Evolutionary conservation across 2,888 invertebrate genomes (phyloP), one percentile per base, ranked within the genome.

Genomic region (Luffia ferchaultella): DNA sequence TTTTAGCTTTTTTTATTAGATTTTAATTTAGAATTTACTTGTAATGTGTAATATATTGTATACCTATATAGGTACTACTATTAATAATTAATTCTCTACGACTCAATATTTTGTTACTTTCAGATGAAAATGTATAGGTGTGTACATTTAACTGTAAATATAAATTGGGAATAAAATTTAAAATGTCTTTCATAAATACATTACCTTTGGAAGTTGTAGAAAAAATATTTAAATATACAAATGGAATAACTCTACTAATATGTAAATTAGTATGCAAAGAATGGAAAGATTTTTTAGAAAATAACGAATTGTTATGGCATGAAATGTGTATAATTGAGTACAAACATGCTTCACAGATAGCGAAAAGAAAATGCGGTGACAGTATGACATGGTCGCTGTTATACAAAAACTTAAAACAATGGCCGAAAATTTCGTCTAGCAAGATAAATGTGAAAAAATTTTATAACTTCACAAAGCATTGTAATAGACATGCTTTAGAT

Each of bases 141-240:
- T n/a, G n/a, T n/a, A n/a, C n/a, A n/a, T n/a, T n/a, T n/a, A n/a
- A n/a, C n/a, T n/a, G n/a, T n/a, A n/a, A n/a, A n/a, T n/a, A n/a
- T n/a, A 12, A 7, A 30, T 30, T 30, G 30, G 12, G 12, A 30
- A 12, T 7, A 30, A 30, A 12, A 30, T 12, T 7, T 30, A 30
- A 30, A 12, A 30, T 30, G 30, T 30, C 30, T 30, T 30, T 30
- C 3, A 30, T 30, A 20, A 20, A 19, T 16, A 20, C 15, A 44
- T 19, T 80, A 20, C 79, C 79, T 1, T 30, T 73, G 16, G 79
- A 80, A 61, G 65, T 67, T n/a, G 65, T 78, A 16, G 54, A 70
- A 18, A 73, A 76, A 60, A 73, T 80, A 56, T 57, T 80, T 5
- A 58, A 60, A 16, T 60, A 64, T 52, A 62, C 64, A 1, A 71